Evolutionary conservation across 2,888 invertebrate genomes (phyloP).

Genomic region (Tuta absoluta): DNA sequence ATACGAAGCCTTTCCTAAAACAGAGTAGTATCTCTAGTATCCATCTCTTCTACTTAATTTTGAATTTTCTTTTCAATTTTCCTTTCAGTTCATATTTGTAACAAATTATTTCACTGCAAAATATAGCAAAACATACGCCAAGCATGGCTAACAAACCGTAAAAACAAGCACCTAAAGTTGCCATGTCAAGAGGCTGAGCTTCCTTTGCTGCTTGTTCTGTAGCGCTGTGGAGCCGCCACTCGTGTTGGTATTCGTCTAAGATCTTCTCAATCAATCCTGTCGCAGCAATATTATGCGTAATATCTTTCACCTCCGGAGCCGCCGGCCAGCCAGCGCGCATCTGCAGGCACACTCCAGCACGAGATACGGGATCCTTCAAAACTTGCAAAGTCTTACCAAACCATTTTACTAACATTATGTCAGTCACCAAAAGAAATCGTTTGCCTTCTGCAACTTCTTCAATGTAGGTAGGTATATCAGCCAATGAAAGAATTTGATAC

Average conservation of each 20-base stretch:
- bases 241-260: slow-evolving; percentile 28
- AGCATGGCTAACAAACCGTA: slow-evolving; percentile 26
- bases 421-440: slow-evolving; percentile 48
- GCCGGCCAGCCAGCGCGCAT: slow-evolving; percentile 62
- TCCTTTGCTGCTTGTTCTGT: slow-evolving; percentile 25
- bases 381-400: slow-evolving; percentile 45
- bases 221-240: slow-evolving; percentile 27
- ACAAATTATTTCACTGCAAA: slow-evolving; percentile 24
- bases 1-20: too few relatives aligned
- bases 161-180: slow-evolving; percentile 29
- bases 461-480: slow-evolving; percentile 38
- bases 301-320: slow-evolving; percentile 39
- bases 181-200: slow-evolving; percentile 42
- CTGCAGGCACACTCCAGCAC: slow-evolving; percentile 43
- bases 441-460: slow-evolving; percentile 47
- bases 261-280: slow-evolving; percentile 46
- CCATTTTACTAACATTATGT: slow-evolving; percentile 38
- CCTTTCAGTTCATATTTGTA: slow-evolving; percentile 12
- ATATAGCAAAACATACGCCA: slow-evolving; percentile 19
- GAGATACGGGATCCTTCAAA: slow-evolving; percentile 43
- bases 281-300: slow-evolving; percentile 46
- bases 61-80: slow-evolving; percentile 7
- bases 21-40: too few relatives aligned
- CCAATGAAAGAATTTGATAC: slow-evolving; percentile 38
- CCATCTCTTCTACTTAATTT: background rate